Evolutionary conservation across 2,888 invertebrate genomes (phyloP).

Genomic region (Agriotes lineatus): DNA sequence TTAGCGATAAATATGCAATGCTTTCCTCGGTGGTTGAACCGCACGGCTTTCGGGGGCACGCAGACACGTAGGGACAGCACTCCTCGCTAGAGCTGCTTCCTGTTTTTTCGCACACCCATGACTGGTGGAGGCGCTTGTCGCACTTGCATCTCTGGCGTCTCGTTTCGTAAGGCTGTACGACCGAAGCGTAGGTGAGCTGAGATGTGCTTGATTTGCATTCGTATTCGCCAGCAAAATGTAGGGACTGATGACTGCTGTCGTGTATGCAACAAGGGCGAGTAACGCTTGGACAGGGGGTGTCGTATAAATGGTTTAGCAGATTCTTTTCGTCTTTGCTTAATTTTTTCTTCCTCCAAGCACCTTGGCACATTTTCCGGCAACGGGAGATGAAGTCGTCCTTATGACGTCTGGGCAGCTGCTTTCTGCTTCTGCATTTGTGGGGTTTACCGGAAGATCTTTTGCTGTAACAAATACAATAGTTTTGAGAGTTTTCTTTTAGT

Average conservation of each 20-base stretch:
- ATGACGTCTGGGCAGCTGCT: no score
- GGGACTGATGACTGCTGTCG: conserved; percentile 12
- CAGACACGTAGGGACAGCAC: background rate
- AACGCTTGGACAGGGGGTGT: conserved; percentile 34
- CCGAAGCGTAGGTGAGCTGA: conserved; percentile 10
- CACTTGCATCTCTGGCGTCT: conserved; percentile 11
- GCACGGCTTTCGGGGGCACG: background rate
- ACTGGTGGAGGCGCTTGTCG: conserved; percentile 7
- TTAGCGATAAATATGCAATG: conserved; percentile 21
- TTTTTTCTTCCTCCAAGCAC: background rate
- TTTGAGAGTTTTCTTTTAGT: no score
- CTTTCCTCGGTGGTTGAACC: conserved; percentile 22
- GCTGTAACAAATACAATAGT: no score
- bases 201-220: conserved; percentile 2
- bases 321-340: conserved; percentile 22
- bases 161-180: conserved; percentile 15
- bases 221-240: conserved; percentile 11
- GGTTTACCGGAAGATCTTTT: no score
- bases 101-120: conserved; percentile 23
- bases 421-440: no score
- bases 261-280: background rate
- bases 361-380: conserved; percentile 20
- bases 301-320: conserved; percentile 31
- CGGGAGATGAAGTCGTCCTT: conserved; percentile 22
- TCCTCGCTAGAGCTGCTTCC: conserved; percentile 33